phyloP scores from a whole-genome alignment of 2,113 vertebrate genomes.

The Triplophysa rosa region DNA sequence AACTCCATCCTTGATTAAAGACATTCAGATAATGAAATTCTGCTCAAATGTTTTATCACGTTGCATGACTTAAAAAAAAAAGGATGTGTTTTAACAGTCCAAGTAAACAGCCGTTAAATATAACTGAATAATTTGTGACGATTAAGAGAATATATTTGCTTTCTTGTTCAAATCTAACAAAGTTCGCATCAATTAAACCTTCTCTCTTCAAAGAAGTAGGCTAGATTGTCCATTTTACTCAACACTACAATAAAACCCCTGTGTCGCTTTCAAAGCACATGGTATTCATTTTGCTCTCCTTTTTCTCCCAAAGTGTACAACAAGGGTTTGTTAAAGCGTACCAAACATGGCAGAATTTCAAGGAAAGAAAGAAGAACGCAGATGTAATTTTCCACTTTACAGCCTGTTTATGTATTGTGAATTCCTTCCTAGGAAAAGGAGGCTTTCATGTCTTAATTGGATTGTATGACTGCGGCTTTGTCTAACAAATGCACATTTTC shows the following conservation, averaged over 20 bases:
- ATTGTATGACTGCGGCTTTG: conserved; percentile 59
- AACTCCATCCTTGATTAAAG: conserved; percentile 63
- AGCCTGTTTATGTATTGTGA: conserved; percentile 67
- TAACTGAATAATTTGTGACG: too few relatives aligned
- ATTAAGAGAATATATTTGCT: neutral
- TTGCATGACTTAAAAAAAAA: neutral
- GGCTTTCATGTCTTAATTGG: conserved; percentile 66
- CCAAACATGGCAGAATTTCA: conserved; percentile 58
- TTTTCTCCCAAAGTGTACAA: conserved; percentile 37
- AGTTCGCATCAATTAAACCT: neutral
- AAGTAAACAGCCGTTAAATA: neutral
- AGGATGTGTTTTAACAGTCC: too few relatives aligned
- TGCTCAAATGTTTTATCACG: neutral
- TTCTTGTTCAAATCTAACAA: neutral
- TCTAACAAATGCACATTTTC: conserved; percentile 54
- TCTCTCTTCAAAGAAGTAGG: neutral
- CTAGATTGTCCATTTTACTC: neutral
- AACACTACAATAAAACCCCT: conserved; percentile 22
- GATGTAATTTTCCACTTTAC: conserved; percentile 65
- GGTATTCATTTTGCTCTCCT: conserved; percentile 42
- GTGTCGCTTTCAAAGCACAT: conserved; percentile 41
- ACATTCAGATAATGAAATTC: neutral
- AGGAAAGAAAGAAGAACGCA: conserved; percentile 52
- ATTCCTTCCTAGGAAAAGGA: conserved; percentile 57
- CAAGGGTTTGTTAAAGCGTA: conserved; percentile 52